These are phyloP conservation scores for Macropis europaea DNA, from an alignment of 2,888 invertebrate species.

Conservation along the genomic window DNA sequence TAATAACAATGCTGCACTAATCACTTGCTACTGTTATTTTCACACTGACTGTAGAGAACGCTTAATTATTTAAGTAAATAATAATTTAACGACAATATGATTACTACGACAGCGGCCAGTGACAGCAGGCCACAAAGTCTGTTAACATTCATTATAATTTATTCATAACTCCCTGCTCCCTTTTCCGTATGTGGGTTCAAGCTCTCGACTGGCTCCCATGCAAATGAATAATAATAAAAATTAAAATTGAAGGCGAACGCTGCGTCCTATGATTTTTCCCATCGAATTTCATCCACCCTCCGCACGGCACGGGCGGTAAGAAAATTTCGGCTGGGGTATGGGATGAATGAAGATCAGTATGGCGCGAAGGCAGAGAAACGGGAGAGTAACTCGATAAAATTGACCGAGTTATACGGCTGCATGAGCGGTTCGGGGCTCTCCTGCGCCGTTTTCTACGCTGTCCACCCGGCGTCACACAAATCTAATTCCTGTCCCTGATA, in stretches of 20 bases:
- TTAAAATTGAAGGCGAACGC: background rate
- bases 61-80: too few relatives aligned
- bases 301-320: background rate
- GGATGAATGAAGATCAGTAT: conserved; percentile 46
- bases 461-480: conserved; percentile 58
- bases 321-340: conserved; percentile 11
- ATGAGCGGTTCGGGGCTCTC: conserved; percentile 25
- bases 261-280: background rate
- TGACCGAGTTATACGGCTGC: conserved; percentile 58
- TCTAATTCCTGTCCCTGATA: conserved; percentile 62
- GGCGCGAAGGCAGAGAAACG: conserved; percentile 48
- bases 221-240: too few relatives aligned
- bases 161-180: too few relatives aligned
- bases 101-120: too few relatives aligned
- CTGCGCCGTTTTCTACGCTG: conserved; percentile 30
- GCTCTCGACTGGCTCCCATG: too few relatives aligned
- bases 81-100: too few relatives aligned
- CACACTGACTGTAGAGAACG: too few relatives aligned
- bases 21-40: too few relatives aligned
- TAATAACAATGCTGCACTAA: too few relatives aligned
- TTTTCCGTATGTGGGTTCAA: too few relatives aligned
- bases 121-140: too few relatives aligned
- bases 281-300: conserved; percentile 8
- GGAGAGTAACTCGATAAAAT: conserved; percentile 63
- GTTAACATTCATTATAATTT: too few relatives aligned